Conservation (phyloP, 2,113 vertebrate species). For the Mixornis gularis region DNA sequence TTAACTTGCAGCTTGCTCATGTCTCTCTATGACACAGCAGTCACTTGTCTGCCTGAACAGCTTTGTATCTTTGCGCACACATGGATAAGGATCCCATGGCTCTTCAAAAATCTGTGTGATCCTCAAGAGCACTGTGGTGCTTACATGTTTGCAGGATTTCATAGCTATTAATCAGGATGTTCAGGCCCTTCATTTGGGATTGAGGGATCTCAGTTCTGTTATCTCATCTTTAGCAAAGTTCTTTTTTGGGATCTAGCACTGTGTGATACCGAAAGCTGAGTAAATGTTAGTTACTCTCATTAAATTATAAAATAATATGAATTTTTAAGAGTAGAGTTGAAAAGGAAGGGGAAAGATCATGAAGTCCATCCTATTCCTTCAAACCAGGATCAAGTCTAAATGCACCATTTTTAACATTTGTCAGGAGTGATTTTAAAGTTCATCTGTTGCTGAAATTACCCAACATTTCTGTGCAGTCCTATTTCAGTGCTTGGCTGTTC, state of each 20-base stretch:
- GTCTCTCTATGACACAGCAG: background rate
- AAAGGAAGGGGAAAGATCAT: background rate
- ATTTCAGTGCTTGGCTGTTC: background rate
- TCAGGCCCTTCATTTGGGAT: background rate
- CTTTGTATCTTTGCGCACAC: background rate
- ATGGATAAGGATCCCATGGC: fast-evolving
- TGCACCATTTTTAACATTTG: background rate
- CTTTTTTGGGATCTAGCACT: background rate
- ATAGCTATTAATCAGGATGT: background rate
- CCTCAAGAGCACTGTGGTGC: background rate
- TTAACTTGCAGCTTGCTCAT: background rate
- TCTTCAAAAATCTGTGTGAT: background rate
- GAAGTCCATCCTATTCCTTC: background rate
- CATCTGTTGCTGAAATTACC: background rate
- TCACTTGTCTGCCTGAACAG: background rate
- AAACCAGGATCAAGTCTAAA: background rate
- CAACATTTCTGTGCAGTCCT: background rate
- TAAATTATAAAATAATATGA: background rate
- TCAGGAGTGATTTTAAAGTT: background rate
- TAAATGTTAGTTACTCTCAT: background rate
- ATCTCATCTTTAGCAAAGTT: background rate
- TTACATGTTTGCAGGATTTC: background rate
- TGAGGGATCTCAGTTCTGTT: background rate
- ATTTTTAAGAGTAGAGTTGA: background rate
- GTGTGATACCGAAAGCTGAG: background rate